Base-by-base conservation (phyloP, 2,888 invertebrate species). In the Eupithecia vulgata region DNA sequence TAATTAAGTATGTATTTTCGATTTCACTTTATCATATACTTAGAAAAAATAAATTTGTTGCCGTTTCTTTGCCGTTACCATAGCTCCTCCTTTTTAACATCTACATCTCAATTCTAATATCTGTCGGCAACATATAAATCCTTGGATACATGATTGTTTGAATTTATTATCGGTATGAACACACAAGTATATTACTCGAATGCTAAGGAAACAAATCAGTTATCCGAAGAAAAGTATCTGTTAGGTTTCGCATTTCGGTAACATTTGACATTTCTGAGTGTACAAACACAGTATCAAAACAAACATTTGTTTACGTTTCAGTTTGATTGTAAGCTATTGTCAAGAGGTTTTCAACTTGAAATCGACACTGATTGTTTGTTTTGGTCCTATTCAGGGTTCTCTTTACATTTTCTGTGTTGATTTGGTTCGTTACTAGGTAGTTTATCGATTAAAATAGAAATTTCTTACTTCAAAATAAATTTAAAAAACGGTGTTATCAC, bases 221-320 rank as follows among this genome's bases (percentile, higher is more conserved):
- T 65, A 21, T 65, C n/a, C 37, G 12, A 73, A 72, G 72, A 72
- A 75, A 75, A 73, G 62, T n/a, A 62, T 57, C 25, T 57, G 2
- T 34, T 68, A 72, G 75, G 75, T 78, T 72, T 72, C 73, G 45
- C 72, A 70, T 71, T 78, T 79, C 66, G 66, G 68, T 65, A 35
- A 52, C 57, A 67, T 45, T 67, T 73, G 42, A 40, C 64, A 57
- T 67, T 35, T 67, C 67, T 42, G 37, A 59, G 57, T 40, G 52
- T 42, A 62, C 67, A 74, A 75, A 72, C 75, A 64, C 59, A 57
- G 35, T 45, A 52, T 72, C 69, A 67, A 69, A 67, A 72, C 62
- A 75, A 69, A 57, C 61, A 42, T 72, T 61, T 69, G 67, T 59
- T 72, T 67, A 70, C 42, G 48, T 52, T 71, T 70, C 64, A 37